A percentile compares a stretch with the other conserved stretches of the same genome.
Conservation (phyloP, 1,140 invertebrate genomes). For the Danaus plexippus region DNA sequence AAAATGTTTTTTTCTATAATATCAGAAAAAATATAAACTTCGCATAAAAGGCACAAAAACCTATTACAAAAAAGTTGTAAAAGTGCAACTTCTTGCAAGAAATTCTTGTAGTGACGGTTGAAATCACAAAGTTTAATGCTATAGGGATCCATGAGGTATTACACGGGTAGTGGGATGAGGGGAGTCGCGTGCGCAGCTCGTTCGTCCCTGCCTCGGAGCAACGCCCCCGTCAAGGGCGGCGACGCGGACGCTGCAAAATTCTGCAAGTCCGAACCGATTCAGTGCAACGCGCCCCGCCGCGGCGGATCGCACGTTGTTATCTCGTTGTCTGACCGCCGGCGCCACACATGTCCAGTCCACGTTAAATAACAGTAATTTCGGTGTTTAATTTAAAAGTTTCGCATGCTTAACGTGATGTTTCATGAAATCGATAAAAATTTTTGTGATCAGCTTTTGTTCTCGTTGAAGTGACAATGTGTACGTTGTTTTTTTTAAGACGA, state of each 20-base stretch:
- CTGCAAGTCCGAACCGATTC: constrained; percentile 65
- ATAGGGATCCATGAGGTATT: constrained; percentile 17
- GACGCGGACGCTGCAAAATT: constrained; percentile 71
- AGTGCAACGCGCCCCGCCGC: constrained; percentile 70
- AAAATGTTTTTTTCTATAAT: too few species aligned
- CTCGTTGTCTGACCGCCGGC: constrained; percentile 30
- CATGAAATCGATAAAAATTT: constrained; percentile 18
- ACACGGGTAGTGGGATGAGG: constrained; percentile 45
- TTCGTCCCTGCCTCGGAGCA: constrained; percentile 67
- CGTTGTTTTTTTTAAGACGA: constrained; percentile 35
- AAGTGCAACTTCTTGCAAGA: too few species aligned
- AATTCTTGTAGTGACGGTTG: too few species aligned
- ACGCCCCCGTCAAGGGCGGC: constrained; percentile 70
- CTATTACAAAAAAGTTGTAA: too few species aligned
- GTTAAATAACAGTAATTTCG: constrained; percentile 67
- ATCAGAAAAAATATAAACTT: too few species aligned
- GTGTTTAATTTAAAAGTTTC: constrained; percentile 64
- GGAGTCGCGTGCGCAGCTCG: constrained; percentile 63
- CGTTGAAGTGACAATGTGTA: constrained; percentile 38
- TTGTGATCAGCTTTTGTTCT: constrained; percentile 31
- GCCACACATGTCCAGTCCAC: constrained; percentile 53
- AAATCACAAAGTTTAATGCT: too few species aligned
- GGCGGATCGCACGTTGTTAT: constrained; percentile 49
- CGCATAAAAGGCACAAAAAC: too few species aligned
- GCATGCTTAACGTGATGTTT: constrained; percentile 52